These are phyloP conservation scores for Callithrix jacchus DNA, from an alignment of 2,113 vertebrate species.

Conservation along the genomic window DNA sequence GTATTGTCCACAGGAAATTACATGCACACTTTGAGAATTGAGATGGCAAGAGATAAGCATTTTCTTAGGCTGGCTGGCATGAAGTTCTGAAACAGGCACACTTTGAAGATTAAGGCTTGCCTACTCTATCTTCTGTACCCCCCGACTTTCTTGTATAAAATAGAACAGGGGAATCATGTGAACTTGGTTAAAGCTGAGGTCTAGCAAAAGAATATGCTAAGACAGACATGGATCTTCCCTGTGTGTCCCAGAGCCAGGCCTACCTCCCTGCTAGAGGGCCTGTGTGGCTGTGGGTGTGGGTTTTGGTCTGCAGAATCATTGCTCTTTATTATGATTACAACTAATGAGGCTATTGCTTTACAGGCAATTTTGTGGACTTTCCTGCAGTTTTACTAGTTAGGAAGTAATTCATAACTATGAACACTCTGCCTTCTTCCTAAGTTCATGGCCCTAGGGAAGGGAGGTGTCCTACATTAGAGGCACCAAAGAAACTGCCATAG, in stretches of 20 bases:
- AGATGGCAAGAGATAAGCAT: conserved; percentile 60
- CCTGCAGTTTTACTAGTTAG: conserved; percentile 75
- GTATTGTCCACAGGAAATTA: conserved; percentile 76
- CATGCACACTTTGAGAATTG: conserved; percentile 66
- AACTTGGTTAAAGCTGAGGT: conserved; percentile 14
- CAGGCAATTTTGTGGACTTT: conserved; percentile 74
- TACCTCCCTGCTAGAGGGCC: not conserved
- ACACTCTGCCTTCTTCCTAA: conserved; percentile 73
- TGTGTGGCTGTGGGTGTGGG: not conserved
- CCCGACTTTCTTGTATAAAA: not conserved
- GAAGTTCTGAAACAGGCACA: conserved; percentile 27
- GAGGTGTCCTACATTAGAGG: conserved; percentile 66
- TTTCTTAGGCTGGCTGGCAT: conserved; percentile 62
- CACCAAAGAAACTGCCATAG: conserved; percentile 61
- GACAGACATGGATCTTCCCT: conserved; percentile 27
- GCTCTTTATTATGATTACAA: conserved; percentile 71
- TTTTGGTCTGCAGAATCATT: conserved; percentile 62
- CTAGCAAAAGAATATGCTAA: not conserved
- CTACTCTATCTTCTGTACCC: conserved; percentile 43
- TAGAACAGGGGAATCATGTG: not conserved
- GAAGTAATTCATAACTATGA: conserved; percentile 72
- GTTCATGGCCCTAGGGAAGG: conserved; percentile 80
- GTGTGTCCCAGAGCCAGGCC: not conserved
- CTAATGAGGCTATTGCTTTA: conserved; percentile 67
- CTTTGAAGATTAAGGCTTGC: conserved; percentile 31